Conservation (phyloP, 2,888 invertebrate genomes). For the Molorchus minor region DNA sequence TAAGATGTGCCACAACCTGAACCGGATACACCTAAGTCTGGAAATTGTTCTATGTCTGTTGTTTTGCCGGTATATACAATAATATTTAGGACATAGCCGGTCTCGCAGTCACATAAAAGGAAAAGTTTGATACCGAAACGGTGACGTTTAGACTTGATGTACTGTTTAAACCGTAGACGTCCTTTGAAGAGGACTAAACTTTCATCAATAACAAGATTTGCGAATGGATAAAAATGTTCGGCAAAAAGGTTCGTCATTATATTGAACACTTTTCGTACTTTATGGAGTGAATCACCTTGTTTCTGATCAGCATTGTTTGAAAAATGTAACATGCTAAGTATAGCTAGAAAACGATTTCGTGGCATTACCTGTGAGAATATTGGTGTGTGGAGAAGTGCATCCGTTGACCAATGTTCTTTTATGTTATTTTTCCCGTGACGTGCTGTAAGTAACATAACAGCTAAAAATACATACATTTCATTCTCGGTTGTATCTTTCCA, state of each 20-base stretch:
- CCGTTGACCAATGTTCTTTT: conserved; percentile 3
- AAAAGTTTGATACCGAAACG: not conserved
- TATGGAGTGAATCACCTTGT: conserved; percentile 1
- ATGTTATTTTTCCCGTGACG: not conserved
- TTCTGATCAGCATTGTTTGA: not conserved
- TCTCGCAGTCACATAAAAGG: not conserved
- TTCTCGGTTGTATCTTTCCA: not conserved
- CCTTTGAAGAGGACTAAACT: no score
- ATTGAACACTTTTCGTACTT: not conserved
- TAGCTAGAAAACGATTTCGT: not conserved
- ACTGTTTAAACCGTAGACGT: not conserved
- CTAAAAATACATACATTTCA: not conserved
- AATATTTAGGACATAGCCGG: not conserved
- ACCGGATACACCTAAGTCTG: conserved; percentile 1
- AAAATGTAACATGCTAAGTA: not conserved
- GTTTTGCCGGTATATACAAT: conserved; percentile 1
- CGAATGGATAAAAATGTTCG: no score
- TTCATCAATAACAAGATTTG: no score
- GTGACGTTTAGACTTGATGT: not conserved
- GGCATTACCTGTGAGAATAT: not conserved
- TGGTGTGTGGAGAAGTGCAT: not conserved
- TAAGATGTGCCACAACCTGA: conserved; percentile 2
- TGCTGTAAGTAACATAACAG: not conserved
- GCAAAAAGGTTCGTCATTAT: not conserved
- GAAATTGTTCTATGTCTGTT: not conserved